Evolutionary conservation across 2,888 invertebrate species (phyloP), one percentile per base, ranked within the genome.

Genomic region (Brachypalpus laphriformis): DNA sequence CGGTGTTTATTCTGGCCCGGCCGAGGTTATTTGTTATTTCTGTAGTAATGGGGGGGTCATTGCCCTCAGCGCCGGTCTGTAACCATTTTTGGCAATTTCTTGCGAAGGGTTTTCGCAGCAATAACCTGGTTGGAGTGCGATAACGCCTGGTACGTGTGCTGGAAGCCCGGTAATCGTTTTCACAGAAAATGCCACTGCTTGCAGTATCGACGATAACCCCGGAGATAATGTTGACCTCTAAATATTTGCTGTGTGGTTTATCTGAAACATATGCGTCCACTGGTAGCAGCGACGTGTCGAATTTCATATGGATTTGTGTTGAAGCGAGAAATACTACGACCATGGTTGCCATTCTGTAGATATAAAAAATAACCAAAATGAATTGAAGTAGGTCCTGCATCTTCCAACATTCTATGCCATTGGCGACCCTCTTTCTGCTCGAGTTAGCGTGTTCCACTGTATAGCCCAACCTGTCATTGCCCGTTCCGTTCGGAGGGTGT

Each of bases 61-160:
- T 78, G 78, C 71, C 42, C 71, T 56, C 49, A 51, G 71, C 45
- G 71, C 78, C 78, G 78, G 71, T 56, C 25, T 37, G 20, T 61
- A 42, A 11, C 16, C 6, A 34, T 37, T 45, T 28, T 61, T 40
- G 40, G 14, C 18, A 28, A 42, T 61, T 51, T 31, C 1, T 40
- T 40, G 2, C 8, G 9, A 22, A n/a, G 6, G 3, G 8, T 70
- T 1, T 16, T 16, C 16, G 2, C 25, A 18, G 9, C 31, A 18
- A 18, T n/a, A 11, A 37, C 11, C 9, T n/a, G n/a, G n/a, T n/a
- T n/a, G n/a, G n/a, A n/a, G n/a, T n/a, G n/a, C n/a, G n/a, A n/a
- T n/a, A n/a, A n/a, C n/a, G 14, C 6, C 14, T 4, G 6, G 40
- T 40, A 37, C 1, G 14, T 2, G 5, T 4, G 6, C 14, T 40